A percentile compares a stretch with the other conserved stretches of the same genome.
These are phyloP conservation scores for Labeo calbasu DNA, from an alignment of 2,797 vertebrate genomes.

Conservation along the genomic window DNA sequence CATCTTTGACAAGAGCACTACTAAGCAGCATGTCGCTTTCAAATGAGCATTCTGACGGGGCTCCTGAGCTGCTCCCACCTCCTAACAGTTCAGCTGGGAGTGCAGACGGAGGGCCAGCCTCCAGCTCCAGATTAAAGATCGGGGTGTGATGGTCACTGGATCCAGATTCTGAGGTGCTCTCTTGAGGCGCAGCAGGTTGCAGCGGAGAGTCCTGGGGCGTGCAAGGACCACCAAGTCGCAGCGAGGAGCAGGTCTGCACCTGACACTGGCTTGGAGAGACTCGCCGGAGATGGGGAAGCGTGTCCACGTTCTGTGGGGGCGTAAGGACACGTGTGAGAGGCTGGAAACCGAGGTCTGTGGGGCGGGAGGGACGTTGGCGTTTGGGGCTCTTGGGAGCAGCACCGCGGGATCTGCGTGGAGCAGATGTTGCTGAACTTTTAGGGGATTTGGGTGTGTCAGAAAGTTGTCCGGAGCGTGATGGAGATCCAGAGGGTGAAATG, in stretches of 20 bases:
- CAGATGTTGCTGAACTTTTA: slow-evolving; percentile 69
- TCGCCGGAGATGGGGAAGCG: slow-evolving; percentile 86
- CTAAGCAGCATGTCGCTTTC: slow-evolving; percentile 74
- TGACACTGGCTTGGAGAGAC: slow-evolving; percentile 90
- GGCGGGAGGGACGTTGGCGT: slow-evolving; percentile 79
- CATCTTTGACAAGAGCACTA: slow-evolving; percentile 10
- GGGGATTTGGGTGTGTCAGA: slow-evolving; percentile 65
- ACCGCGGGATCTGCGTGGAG: slow-evolving; percentile 73
- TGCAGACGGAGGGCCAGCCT: slow-evolving; percentile 45
- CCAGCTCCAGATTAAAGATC: slow-evolving; percentile 77
- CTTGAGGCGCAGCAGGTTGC: slow-evolving; percentile 59
- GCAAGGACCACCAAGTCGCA: slow-evolving; percentile 79
- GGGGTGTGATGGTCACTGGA: slow-evolving; percentile 77
- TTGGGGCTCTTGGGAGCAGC: slow-evolving; percentile 75
- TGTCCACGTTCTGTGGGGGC: slow-evolving; percentile 86
- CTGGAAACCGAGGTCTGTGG: slow-evolving; percentile 84
- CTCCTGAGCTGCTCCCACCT: slow-evolving; percentile 75
- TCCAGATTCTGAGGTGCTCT: slow-evolving; percentile 74
- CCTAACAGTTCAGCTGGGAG: slow-evolving; percentile 41
- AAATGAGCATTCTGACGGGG: slow-evolving; percentile 79
- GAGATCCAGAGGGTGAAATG: slow-evolving; percentile 61
- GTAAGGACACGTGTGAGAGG: slow-evolving; percentile 84
- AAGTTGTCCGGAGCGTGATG: slow-evolving; percentile 52
- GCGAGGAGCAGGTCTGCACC: slow-evolving; percentile 87
- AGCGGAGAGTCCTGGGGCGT: slow-evolving; percentile 66